Percentiles rank a stretch among this genome's conserved stretches.
Conservation (phyloP, 2,797 vertebrate species). For the Pachyuromys duprasi region DNA sequence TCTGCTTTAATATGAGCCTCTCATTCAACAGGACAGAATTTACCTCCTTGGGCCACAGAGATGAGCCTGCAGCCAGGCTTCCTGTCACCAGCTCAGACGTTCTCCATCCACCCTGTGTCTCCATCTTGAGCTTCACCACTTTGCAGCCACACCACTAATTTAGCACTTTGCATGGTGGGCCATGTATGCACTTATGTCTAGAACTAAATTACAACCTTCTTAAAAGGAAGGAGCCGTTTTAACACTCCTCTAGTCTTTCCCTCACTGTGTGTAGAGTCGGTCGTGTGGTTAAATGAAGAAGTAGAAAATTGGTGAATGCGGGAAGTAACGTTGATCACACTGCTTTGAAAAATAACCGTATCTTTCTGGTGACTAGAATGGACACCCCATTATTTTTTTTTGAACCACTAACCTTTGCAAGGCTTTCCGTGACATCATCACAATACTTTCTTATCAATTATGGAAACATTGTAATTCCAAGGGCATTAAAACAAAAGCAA, state of each 20-base stretch:
- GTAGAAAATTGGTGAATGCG: background rate
- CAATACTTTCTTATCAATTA: background rate
- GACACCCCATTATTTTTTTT: background rate
- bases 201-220: conserved; percentile 76
- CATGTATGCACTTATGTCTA: conserved; percentile 73
- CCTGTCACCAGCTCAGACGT: accelerated
- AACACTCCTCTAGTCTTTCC: background rate
- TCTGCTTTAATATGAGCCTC: background rate
- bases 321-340: background rate
- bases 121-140: conserved; percentile 45
- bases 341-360: background rate
- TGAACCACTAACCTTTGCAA: background rate
- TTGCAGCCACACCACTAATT: conserved; percentile 74
- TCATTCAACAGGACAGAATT: background rate
- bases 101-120: background rate
- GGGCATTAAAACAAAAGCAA: conserved; percentile 39
- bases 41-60: background rate
- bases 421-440: conserved; percentile 32
- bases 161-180: conserved; percentile 69
- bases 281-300: background rate
- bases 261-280: background rate
- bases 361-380: background rate
- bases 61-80: background rate
- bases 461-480: conserved; percentile 31
- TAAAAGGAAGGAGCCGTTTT: conserved; percentile 45